Evolutionary conservation across 2,113 vertebrate genomes (phyloP).

Genomic region (Microcebus murinus): DNA sequence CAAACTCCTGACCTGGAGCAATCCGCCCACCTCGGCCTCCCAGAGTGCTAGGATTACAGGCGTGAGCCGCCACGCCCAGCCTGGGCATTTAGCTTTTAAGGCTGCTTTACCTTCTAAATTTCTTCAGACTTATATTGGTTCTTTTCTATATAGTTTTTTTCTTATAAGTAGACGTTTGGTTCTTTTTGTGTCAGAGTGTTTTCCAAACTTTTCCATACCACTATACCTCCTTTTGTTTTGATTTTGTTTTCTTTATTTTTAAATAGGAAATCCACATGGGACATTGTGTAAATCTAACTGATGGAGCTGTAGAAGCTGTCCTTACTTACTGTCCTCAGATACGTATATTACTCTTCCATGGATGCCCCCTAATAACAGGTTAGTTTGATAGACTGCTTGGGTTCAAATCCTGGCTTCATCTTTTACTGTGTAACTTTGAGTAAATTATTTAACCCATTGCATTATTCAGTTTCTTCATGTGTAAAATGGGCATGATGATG

Average conservation of each 20-base stretch:
- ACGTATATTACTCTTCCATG: slow-evolving; percentile 90
- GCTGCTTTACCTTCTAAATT: not conserved
- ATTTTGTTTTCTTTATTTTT: slow-evolving; percentile 10
- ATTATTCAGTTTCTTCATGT: not conserved
- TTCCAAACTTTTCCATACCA: not conserved
- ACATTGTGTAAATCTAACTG: slow-evolving; percentile 88
- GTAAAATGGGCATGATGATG: not conserved
- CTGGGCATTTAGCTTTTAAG: slow-evolving; percentile 19
- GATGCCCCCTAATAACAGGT: slow-evolving; percentile 92
- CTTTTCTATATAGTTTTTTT: slow-evolving; percentile 42
- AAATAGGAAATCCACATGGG: slow-evolving; percentile 92
- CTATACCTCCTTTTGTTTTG: not conserved
- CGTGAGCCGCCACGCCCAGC: too few relatives aligned
- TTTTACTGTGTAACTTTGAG: not conserved
- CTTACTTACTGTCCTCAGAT: slow-evolving; percentile 89
- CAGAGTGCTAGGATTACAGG: too few relatives aligned
- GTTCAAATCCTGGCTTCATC: not conserved
- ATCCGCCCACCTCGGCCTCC: too few relatives aligned
- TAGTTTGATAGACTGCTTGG: slow-evolving; percentile 35
- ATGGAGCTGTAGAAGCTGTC: slow-evolving; percentile 88
- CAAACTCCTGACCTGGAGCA: too few relatives aligned
- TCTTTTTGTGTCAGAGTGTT: slow-evolving; percentile 3
- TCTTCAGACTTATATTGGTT: not conserved
- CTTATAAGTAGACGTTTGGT: not conserved
- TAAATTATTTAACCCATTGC: not conserved